A percentile compares a stretch with the other conserved stretches of the same genome.
These are phyloP conservation scores for Teleogryllus oceanicus DNA, from an alignment of 2,888 invertebrate species.

Conservation along the genomic window DNA sequence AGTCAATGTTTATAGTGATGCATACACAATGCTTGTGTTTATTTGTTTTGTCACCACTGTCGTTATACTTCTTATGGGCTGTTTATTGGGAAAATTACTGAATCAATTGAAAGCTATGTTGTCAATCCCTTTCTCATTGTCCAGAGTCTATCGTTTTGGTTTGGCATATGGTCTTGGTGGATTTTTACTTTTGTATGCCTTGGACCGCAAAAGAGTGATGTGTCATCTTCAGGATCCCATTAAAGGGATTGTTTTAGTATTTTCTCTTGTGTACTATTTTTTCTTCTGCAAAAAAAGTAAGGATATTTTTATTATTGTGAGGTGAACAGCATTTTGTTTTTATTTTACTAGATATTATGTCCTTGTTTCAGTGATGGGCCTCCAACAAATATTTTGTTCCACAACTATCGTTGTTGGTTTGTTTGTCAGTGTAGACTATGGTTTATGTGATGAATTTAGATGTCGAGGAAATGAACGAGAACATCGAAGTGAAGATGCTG, in stretches of 20 bases:
- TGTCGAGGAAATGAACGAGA: conserved; percentile 55
- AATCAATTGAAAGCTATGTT: conserved; percentile 41
- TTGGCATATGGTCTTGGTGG: conserved; percentile 50
- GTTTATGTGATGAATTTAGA: conserved; percentile 58
- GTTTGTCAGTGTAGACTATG: conserved; percentile 60
- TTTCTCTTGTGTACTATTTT: conserved; percentile 57
- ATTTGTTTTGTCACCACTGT: conserved; percentile 42
- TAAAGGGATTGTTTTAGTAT: conserved; percentile 56
- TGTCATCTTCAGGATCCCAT: conserved; percentile 62
- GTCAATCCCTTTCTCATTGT: conserved; percentile 47
- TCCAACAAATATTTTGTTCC: conserved; percentile 57
- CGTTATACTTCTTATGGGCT: conserved; percentile 42
- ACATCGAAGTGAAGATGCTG: conserved; percentile 46
- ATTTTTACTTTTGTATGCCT: conserved; percentile 52
- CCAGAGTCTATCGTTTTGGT: conserved; percentile 48
- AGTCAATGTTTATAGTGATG: conserved; percentile 45
- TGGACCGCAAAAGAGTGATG: conserved; percentile 55
- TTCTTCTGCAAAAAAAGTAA: conserved; percentile 59
- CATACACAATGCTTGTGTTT: conserved; percentile 45
- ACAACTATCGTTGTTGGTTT: conserved; percentile 59
- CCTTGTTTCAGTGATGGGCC: conserved; percentile 54
- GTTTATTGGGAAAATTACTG: conserved; percentile 42
- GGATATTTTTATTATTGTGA: conserved; percentile 38
- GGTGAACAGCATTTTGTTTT: background rate
- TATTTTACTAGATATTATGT: background rate